These are phyloP conservation scores for Drosophila tanythrix DNA, from an alignment of 2,888 invertebrate genomes.

Conservation along the genomic window DNA sequence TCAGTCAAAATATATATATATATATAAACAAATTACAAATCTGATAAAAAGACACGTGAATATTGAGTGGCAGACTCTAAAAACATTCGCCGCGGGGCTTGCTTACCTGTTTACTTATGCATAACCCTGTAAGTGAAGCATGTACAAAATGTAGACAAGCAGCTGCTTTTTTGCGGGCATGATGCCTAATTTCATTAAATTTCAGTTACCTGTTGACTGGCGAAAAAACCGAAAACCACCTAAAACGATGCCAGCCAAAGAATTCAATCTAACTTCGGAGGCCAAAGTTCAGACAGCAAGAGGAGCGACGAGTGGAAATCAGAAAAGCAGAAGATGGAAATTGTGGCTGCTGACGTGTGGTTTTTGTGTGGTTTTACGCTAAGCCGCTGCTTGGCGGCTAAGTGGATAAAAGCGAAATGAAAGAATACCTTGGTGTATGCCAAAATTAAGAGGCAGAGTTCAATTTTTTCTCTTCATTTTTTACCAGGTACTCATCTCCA, in stretches of 20 bases:
- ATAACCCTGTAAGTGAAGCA: conserved; percentile 50
- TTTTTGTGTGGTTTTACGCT: conserved; percentile 24
- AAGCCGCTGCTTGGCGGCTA: conserved; percentile 6
- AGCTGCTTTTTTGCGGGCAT: conserved; percentile 25
- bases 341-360: conserved; percentile 51
- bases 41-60: not conserved
- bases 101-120: conserved; percentile 21
- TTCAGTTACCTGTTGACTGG: conserved; percentile 68
- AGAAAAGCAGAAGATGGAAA: conserved; percentile 5
- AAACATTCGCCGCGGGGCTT: not conserved
- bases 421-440: conserved; percentile 39
- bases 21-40: not conserved
- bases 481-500: conserved; percentile 1
- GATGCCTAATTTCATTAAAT: conserved; percentile 74
- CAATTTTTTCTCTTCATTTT: not conserved
- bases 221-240: conserved; percentile 9
- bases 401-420: conserved; percentile 32
- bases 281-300: conserved; percentile 52
- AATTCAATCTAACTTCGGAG: conserved; percentile 71
- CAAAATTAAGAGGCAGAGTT: conserved; percentile 8
- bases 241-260: conserved; percentile 39
- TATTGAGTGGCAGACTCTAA: conserved; percentile 3
- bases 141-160: conserved; percentile 18
- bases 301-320: not conserved
- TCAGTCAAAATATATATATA: not conserved